Conservation (phyloP, 2,888 invertebrate species). For the Oithona nana region DNA sequence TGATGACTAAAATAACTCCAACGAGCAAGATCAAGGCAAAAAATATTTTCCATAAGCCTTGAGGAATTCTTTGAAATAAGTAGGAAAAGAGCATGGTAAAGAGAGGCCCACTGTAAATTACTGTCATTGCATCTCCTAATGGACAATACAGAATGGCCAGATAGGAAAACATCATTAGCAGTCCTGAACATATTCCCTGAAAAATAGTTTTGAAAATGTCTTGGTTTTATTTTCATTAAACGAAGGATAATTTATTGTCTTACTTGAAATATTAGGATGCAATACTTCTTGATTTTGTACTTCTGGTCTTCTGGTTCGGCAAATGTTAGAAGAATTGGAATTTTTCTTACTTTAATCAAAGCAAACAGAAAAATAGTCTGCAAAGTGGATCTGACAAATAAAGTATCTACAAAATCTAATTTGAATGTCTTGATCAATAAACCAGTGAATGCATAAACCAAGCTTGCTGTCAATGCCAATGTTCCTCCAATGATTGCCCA, state of each 20-base stretch:
- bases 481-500: no score
- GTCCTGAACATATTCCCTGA: background rate
- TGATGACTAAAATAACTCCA: background rate
- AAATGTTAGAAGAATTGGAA: background rate
- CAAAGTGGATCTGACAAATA: background rate
- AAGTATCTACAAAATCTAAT: background rate
- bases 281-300: background rate
- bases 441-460: background rate
- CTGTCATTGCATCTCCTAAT: background rate
- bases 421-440: background rate
- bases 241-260: no score
- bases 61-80: background rate
- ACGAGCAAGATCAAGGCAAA: background rate
- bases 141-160: background rate
- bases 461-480: background rate
- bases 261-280: background rate
- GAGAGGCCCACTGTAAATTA: background rate
- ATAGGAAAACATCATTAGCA: background rate
- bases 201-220: no score
- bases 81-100: background rate
- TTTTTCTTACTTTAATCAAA: background rate
- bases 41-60: background rate
- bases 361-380: background rate
- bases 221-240: no score
- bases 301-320: no score